Base-by-base conservation (phyloP, 2,888 invertebrate species). In the Byasa hedistus region DNA sequence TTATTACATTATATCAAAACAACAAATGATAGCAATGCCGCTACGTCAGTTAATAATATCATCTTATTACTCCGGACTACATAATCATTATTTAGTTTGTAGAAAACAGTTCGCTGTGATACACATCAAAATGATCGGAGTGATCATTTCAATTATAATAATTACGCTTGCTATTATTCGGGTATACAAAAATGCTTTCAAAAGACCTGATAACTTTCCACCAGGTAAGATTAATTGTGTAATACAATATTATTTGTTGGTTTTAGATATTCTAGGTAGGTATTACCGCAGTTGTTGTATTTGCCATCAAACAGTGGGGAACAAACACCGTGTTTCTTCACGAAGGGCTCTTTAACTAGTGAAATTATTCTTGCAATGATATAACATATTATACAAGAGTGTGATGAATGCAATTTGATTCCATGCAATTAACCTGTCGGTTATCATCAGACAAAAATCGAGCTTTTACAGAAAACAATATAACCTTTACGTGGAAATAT, bases 141-240 rank as follows among this genome's bases (percentile, higher is more conserved):
- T 76, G 62, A 3, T 83, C 66, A 71, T 87, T 74, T 76, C 84
- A 27, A 80, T 86, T 27, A 69, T 82, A 59, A 68, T 90, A 55
- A 75, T 92, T 63, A 71, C 87, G 8, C 65, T 70, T 21, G 65
- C 84, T 39, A 73, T 85, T 69, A 73, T 84, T 48, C 75, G 79
- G 56, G 73, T 80, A 24, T 85, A 86, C 69, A 79, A 87, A 69
- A 88, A 87, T 81, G 90, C 91, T 0, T 85, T 83, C 54, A 84
- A 81, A 51, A 87, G 83, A 71, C 91, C 92, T 0, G 8, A n/a
- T 1, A 93, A 93, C 67, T 93, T 92, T 72, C 94, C 94, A 8
- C 94, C 94, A 70, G 94, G 94, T 94, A 83, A 85, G 77, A 66
- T 52, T 54, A 3, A 56, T n/a, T 48, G n/a, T n/a, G n/a, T 48